Base-by-base conservation (phyloP, 1,140 invertebrate species). In the Magallana gigas region DNA sequence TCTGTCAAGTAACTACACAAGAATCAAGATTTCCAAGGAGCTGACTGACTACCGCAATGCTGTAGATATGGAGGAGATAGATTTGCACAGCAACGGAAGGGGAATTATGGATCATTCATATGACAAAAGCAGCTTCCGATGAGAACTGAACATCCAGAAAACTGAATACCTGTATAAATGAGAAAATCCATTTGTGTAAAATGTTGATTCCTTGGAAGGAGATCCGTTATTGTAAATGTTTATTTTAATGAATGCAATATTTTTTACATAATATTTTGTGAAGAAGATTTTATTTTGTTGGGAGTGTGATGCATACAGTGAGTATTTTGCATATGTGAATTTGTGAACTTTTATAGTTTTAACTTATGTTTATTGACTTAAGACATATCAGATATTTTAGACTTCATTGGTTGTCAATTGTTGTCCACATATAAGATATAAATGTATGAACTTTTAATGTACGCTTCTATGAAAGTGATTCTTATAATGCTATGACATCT, bases 1-100 rank as follows among this genome's bases (percentile, higher is more conserved):
- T 93, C 95, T 99, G 64, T 97, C 98, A 0, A 98, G 98, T 1
- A 99, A 99, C 93, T 99, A 99, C 93, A 98, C 98, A 16, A 98
- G 99, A 91, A 98, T 99, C 92, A 96, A 98, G 86, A 93, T 94
- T 76, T 92, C 93, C 4, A 94, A 93, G 88, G 94, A 94, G 87
- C 85, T 94, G 14, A 94, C 94, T 14, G 92, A 94, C 48, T 94
- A 94, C 86, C 88, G 93, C 48, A 91, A 94, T 85, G 94, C 94
- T 62, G 92, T 94, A 5, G 94, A 94, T 58, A 91, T 92, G 90
- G 94, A 94, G 57, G 93, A 93, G 64, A 81, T 93, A 18, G 92
- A 92, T 18, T 81, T 93, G 9, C 87, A 88, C 18, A 86, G 83
- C 64, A 81, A 64, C 5, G 85, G 36, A 3, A 58, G 56, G 48